Conservation (phyloP, 2,113 vertebrate genomes). For the Stictonetta naevosa region DNA sequence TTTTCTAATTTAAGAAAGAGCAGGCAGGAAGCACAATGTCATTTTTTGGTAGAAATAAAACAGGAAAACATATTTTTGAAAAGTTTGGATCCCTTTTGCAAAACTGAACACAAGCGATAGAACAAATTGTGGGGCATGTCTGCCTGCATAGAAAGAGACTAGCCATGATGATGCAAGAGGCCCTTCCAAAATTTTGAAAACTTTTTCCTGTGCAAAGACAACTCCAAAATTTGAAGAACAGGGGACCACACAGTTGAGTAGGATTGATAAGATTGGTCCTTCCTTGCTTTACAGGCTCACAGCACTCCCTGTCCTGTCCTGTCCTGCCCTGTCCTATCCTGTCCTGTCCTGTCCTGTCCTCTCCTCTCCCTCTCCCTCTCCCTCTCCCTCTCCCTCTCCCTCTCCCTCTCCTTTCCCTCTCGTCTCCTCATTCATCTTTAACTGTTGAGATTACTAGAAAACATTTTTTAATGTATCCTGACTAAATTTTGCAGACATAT, state of each 20-base stretch:
- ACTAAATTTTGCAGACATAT: background rate
- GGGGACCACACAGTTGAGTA: background rate
- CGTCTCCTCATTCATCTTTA: background rate
- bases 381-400: no score
- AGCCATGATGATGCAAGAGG: background rate
- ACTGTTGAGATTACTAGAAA: background rate
- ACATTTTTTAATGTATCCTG: background rate
- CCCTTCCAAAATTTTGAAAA: background rate
- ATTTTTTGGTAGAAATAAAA: background rate
- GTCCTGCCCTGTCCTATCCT: no score
- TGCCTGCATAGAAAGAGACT: background rate
- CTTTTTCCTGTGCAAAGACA: background rate
- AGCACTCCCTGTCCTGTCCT: background rate
- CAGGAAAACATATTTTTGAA: background rate
- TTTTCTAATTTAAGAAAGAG: conserved; percentile 42
- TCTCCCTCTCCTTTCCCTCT: no score
- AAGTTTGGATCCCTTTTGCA: conserved; percentile 8
- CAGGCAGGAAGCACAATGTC: conserved; percentile 33
- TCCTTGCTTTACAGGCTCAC: background rate
- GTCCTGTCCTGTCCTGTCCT: no score
- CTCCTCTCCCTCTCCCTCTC: no score
- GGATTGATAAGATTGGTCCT: background rate
- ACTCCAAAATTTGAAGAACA: background rate
- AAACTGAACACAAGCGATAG: conserved; percentile 5
- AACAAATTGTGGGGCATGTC: background rate